Conservation (phyloP, 1,140 invertebrate genomes). For the Trinorchestia longiramus region DNA sequence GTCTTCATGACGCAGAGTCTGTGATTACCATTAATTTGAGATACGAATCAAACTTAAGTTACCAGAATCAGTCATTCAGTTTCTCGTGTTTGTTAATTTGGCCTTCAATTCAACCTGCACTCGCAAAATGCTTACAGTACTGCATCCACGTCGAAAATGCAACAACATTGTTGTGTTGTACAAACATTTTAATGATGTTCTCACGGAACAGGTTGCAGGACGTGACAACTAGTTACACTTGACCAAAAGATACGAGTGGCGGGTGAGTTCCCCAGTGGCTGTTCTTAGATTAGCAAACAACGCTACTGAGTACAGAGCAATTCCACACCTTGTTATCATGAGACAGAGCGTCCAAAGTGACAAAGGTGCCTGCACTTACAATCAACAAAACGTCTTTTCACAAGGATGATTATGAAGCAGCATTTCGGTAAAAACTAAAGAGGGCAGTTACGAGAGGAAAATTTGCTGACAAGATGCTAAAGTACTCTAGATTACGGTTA, state of each 20-base stretch:
- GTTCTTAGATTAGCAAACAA: not conserved
- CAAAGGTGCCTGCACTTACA: not conserved
- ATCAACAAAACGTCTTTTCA: not conserved
- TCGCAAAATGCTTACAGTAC: not conserved
- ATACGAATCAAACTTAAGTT: not conserved
- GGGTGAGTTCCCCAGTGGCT: not conserved
- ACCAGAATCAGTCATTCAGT: not conserved
- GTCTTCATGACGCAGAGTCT: not conserved
- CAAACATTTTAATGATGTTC: not conserved
- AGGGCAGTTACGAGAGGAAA: not conserved
- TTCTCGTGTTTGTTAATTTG: not conserved
- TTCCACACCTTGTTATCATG: no score
- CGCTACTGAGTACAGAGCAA: not conserved
- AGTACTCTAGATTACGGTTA: no score
- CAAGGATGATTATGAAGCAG: not conserved
- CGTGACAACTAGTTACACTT: not conserved
- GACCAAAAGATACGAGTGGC: not conserved
- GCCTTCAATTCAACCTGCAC: not conserved
- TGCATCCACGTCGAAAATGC: not conserved
- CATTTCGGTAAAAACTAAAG: not conserved
- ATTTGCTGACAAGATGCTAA: not conserved
- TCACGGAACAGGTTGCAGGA: not conserved
- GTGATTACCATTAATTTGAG: not conserved
- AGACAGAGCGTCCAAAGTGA: no score
- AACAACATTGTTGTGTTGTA: not conserved